Percentiles rank a stretch among this genome's conserved stretches.
phyloP scores from a whole-genome alignment of 2,113 vertebrate genomes.

The Mustelus asterias region DNA sequence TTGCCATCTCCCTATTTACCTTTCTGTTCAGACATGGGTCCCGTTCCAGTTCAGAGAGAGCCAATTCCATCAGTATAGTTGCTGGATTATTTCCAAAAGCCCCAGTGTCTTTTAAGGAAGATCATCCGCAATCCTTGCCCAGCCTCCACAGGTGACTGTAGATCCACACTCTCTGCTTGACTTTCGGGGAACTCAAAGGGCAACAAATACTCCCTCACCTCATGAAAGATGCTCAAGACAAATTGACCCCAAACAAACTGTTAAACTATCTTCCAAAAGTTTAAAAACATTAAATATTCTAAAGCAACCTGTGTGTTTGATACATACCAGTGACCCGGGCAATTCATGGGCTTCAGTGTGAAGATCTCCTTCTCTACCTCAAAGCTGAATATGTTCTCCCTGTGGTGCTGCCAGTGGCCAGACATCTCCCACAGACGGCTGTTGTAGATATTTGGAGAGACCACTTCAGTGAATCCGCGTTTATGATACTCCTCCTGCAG shows the following conservation, averaged over 20 bases:
- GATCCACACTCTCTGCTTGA: background rate
- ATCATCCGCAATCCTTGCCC: background rate
- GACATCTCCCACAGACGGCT: constrained; percentile 87
- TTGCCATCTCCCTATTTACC: no score
- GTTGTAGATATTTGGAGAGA: constrained; percentile 85
- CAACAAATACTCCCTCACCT: background rate
- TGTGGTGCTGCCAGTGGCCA: constrained; percentile 91
- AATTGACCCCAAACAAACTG: background rate
- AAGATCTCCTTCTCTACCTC: constrained; percentile 81
- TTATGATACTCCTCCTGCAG: constrained; percentile 75
- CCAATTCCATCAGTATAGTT: no score
- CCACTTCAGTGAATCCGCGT: constrained; percentile 78
- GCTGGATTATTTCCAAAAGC: background rate
- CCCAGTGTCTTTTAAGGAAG: background rate
- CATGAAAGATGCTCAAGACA: background rate
- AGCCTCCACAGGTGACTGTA: background rate
- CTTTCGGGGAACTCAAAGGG: background rate
- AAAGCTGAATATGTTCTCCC: constrained; percentile 88
- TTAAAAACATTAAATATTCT: background rate
- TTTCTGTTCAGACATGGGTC: no score
- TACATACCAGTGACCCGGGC: constrained; percentile 86
- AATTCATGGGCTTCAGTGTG: constrained; percentile 94
- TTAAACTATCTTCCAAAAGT: background rate
- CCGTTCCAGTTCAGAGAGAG: no score
- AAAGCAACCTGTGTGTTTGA: background rate